A percentile compares a stretch with the other conserved stretches of the same genome.
phyloP scores from a whole-genome alignment of 2,797 vertebrate genomes.

The Liparis tanakae region DNA sequence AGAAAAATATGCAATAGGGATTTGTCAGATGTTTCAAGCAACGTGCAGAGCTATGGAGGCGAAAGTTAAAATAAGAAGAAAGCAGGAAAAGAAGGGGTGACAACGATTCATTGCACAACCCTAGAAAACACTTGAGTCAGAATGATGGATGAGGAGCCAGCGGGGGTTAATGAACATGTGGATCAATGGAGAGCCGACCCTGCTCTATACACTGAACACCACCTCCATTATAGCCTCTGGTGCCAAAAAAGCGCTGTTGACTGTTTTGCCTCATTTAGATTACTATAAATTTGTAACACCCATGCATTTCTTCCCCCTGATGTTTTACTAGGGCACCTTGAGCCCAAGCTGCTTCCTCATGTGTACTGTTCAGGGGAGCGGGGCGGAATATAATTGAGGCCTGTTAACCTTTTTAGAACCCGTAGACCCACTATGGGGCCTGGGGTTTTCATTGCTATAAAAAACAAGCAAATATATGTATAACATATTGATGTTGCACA shows the following conservation, averaged over 20 bases:
- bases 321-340: slow-evolving; percentile 43
- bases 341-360: slow-evolving; percentile 11
- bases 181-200: slow-evolving; percentile 58
- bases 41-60: background rate
- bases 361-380: slow-evolving; percentile 22
- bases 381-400: background rate
- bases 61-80: background rate
- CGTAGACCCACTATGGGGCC: too few relatives aligned
- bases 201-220: slow-evolving; percentile 44
- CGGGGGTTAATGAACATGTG: slow-evolving; percentile 70
- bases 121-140: slow-evolving; percentile 32
- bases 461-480: too few relatives aligned
- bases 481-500: too few relatives aligned
- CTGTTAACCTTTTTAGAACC: too few relatives aligned
- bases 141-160: slow-evolving; percentile 76
- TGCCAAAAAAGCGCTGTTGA: slow-evolving; percentile 63
- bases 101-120: slow-evolving; percentile 17
- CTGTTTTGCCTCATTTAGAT: slow-evolving; percentile 57
- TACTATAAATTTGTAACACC: slow-evolving; percentile 53
- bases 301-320: slow-evolving; percentile 47
- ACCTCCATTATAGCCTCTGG: slow-evolving; percentile 56
- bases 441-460: too few relatives aligned
- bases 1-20: background rate
- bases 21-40: slow-evolving; percentile 2
- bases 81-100: background rate